These are phyloP conservation scores for Calliopsis andreniformis DNA, from an alignment of 1,140 invertebrate genomes.

Conservation along the genomic window DNA sequence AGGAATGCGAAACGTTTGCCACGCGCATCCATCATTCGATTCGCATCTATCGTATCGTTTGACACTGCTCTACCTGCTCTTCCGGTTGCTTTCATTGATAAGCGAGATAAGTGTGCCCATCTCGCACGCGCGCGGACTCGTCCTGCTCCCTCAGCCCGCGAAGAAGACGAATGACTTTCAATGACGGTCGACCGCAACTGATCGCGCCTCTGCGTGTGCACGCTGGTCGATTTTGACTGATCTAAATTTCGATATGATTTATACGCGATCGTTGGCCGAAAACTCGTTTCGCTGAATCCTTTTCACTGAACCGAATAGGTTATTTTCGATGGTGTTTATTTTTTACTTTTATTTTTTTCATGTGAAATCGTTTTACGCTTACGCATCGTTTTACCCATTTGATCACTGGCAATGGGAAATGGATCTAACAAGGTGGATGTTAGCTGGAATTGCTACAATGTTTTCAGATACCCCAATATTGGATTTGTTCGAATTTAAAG, in stretches of 20 bases:
- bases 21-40: constrained; percentile 67
- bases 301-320: too few relatives aligned
- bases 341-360: too few relatives aligned
- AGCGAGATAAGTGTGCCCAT: constrained; percentile 65
- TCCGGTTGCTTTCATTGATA: constrained; percentile 66
- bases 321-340: too few relatives aligned
- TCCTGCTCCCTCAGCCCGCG: too few relatives aligned
- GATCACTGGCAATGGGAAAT: too few relatives aligned
- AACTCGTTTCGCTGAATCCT: background rate
- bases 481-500: too few relatives aligned
- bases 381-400: too few relatives aligned
- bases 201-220: constrained; percentile 38
- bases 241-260: constrained; percentile 35
- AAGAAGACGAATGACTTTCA: constrained; percentile 64
- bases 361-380: too few relatives aligned
- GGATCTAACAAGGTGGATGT: too few relatives aligned
- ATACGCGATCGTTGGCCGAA: background rate
- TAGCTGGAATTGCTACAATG: too few relatives aligned
- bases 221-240: constrained; percentile 36
- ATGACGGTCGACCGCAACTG: constrained; percentile 45
- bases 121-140: constrained; percentile 28
- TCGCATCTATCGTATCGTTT: constrained; percentile 62
- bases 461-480: too few relatives aligned
- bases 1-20: constrained; percentile 58
- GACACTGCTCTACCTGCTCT: constrained; percentile 58